Conservation (phyloP, 2,113 vertebrate genomes). For the Gopherus evgoodei region DNA sequence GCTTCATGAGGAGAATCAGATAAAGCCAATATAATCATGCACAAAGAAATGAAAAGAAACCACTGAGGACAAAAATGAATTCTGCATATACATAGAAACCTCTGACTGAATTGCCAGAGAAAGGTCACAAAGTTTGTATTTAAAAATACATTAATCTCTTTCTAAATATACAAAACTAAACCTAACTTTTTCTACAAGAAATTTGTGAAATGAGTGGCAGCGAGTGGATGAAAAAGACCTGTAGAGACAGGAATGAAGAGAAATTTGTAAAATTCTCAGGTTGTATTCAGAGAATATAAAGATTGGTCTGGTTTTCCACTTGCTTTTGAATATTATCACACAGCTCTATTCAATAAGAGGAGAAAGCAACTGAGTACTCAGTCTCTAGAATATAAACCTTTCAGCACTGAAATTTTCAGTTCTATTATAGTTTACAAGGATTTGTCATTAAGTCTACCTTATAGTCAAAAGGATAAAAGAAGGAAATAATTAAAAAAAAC, state of each 20-base stretch:
- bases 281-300: not conserved
- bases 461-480: conserved; percentile 49
- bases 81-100: not conserved
- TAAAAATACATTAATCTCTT: conserved; percentile 4
- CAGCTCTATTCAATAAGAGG: not conserved
- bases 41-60: conserved; percentile 30
- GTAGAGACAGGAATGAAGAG: not conserved
- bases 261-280: not conserved
- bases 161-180: not conserved
- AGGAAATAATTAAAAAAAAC: conserved; percentile 51
- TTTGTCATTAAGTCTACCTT: conserved; percentile 1
- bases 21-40: conserved; percentile 25
- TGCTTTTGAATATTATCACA: conserved; percentile 28
- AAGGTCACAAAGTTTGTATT: conserved; percentile 13
- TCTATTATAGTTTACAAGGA: conserved; percentile 27
- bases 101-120: not conserved
- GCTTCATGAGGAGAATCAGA: not conserved
- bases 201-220: not conserved
- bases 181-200: not conserved
- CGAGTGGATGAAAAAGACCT: not conserved
- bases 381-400: not conserved
- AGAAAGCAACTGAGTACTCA: conserved; percentile 4
- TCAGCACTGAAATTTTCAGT: not conserved
- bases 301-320: conserved; percentile 6
- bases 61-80: conserved; percentile 20